Base-by-base conservation (phyloP, 2,888 invertebrate species). In the Lymantria monacha region DNA sequence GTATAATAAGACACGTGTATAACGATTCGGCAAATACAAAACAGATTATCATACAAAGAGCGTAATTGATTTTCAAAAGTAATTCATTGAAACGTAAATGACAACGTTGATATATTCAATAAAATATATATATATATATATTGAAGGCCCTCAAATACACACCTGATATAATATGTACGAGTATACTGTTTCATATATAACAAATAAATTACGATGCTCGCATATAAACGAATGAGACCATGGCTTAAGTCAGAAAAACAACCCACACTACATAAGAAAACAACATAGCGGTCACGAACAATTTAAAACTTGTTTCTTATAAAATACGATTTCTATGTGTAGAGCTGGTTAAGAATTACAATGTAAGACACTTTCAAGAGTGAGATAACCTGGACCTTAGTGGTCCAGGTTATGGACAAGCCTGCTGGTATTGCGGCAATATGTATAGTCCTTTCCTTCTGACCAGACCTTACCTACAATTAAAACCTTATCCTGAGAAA, bases 81-180 rank as follows among this genome's bases (percentile, higher is more conserved):
- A 44, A 33, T 30, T 33, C 9, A 33, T 33, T 10, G 22, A 33
- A 10, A 3, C 9, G 33, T 33, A 33, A 33, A 33, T 22, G 22
- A 8, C 33, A 33, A 33, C 9, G 33, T 10, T 10, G 10, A 40
- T 46, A n/a, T n/a, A 46, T 40, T 40, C 40, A 40, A 40, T 46
- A 5, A 33, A 40, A 37, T 30, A 38, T 5, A 38, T 38, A 46
- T 46, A 33, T 30, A 37, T 30, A 38, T 5, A 38, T 38, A 46
- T 46, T 40, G 46, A 40, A 40, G 40, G 46, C 40, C 46, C 30
- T 40, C 14, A 40, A 3, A 14, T n/a, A n/a, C n/a, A 46, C 46
- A 46, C 13, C 40, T 40, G 31, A 5, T 46, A 41, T 30, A 46
- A 46, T 46, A 40, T 46, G 30, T 46, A n/a, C n/a, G n/a, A n/a